Evolutionary conservation across 2,113 vertebrate species (phyloP), one percentile per base, ranked within the genome.

Genomic region (Erythrocebus patas): DNA sequence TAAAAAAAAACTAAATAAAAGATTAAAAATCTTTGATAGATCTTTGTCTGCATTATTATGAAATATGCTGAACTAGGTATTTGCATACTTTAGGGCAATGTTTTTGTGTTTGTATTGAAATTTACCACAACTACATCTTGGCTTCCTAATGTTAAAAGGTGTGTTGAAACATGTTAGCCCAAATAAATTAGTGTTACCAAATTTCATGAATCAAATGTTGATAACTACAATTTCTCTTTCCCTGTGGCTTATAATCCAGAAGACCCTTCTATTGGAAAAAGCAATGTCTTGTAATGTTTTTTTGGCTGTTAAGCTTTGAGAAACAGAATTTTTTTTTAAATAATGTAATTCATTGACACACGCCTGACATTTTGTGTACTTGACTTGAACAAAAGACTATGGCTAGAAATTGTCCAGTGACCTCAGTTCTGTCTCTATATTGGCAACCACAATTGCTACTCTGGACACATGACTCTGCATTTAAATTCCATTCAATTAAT

Each of bases 401-500:
- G 43, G 25, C 48, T 83, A 66, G 45, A 87, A 79, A 79, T n/a
- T 35, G n/a, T 83, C n/a, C 64, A 92, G 76, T 76, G 87, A 66
- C 10, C 11, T 64, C 20, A 35, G 8, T n/a, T 88, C 27, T 96
- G 38, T 79, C 45, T 91, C 35, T 23, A 50, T 52, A 45, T 94
- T 59, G 23, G 25, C 72, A 89, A 75, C 50, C 32, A 55, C n/a
- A 80, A 35, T 61, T 86, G 40, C 30, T 70, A 27, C 23, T 76
- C 11, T 95, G 81, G 25, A 93, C 61, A 94, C 73, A 79, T 30
- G 13, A 82, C 16, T 52, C 4, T 72, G 43, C 32, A 70, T 70
- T 95, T 84, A 93, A 86, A 87, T 87, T 86, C n/a, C 11, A 59
- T 66, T 95, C 52, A 64, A 68, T 89, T 92, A 64, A 70, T 61